Base-by-base conservation (phyloP, 2,888 invertebrate genomes). In the Napeogenes inachia region DNA sequence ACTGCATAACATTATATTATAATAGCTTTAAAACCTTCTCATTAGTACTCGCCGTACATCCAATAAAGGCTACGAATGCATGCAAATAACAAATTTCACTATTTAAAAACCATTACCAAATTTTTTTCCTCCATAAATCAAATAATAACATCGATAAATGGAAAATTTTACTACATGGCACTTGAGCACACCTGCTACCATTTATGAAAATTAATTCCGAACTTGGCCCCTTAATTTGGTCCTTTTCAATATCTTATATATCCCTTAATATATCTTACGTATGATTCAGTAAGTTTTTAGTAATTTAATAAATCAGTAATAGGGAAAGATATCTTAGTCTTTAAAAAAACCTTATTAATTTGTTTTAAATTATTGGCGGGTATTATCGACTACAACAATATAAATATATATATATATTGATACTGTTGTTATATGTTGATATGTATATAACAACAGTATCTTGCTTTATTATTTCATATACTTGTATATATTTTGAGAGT, bases 151-250 rank as follows among this genome's bases (percentile, higher is more conserved):
- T 65, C 69, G 69, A 70, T 70, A 74, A 76, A 74, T 73, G 73
- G 72, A 72, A 73, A 77, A 70, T 74, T 72, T 47, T 69, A 70
- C 70, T 71, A 71, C 73, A 71, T 70, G 69, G 74, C 74, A 70
- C 72, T 75, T 73, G 61, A 59, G 46, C 63, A 63, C 77, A 78
- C 77, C 77, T 78, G 77, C 68, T 61, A 70, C 71, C 70, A 56
- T 72, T 71, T 71, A 70, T 71, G 74, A 73, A 71, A 73, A 75
- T 76, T 76, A 77, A 76, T 75, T 75, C 70, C 68, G 61, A 71
- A 73, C 69, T 70, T 63, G 57, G 55, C 54, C 56, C 62, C 33
- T 30, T 55, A 58, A 59, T 56, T 54, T 58, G 62, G 55, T 56
- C 59, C 62, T 62, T 60, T 59, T 58, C 64, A 62, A 55, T 61